phyloP scores from a whole-genome alignment of 2,797 vertebrate species.

The Takifugu rubripes region DNA sequence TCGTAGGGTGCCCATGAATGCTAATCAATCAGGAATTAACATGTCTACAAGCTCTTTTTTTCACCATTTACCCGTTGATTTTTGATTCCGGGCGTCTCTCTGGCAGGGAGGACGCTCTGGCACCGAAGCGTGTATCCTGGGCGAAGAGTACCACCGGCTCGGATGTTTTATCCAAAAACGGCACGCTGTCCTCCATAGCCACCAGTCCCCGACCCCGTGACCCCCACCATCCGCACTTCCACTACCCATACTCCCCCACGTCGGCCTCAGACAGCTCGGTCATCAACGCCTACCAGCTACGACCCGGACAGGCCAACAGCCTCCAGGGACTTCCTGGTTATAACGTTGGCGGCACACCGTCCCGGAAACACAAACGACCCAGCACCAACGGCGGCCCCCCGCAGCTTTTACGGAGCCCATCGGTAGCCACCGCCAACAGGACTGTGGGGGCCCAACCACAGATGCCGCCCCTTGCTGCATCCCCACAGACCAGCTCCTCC shows the following conservation, averaged over 20 bases:
- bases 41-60: too few species aligned
- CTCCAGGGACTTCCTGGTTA: slow-evolving; percentile 79
- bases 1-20: neutral
- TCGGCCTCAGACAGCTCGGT: slow-evolving; percentile 77
- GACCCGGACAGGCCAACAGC: slow-evolving; percentile 65
- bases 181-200: slow-evolving; percentile 87
- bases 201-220: slow-evolving; percentile 73
- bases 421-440: slow-evolving; percentile 54
- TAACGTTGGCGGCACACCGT: slow-evolving; percentile 52
- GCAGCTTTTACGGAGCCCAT: slow-evolving; percentile 52
- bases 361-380: slow-evolving; percentile 57
- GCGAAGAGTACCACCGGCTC: slow-evolving; percentile 80
- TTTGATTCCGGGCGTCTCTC: neutral
- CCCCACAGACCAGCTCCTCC: slow-evolving; percentile 63
- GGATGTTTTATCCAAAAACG: slow-evolving; percentile 88
- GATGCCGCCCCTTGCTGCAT: slow-evolving; percentile 57
- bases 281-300: slow-evolving; percentile 76
- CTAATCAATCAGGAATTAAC: neutral
- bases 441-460: slow-evolving; percentile 76
- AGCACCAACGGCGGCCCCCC: slow-evolving; percentile 56
- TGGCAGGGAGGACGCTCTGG: slow-evolving; percentile 87
- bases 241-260: slow-evolving; percentile 69
- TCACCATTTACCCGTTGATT: neutral
- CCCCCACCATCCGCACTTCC: slow-evolving; percentile 62
- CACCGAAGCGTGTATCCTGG: slow-evolving; percentile 89